A percentile compares a stretch with the other conserved stretches of the same genome.
Evolutionary conservation across 1,140 invertebrate genomes (phyloP).

Genomic region (Ctenoplectra terminalis): DNA sequence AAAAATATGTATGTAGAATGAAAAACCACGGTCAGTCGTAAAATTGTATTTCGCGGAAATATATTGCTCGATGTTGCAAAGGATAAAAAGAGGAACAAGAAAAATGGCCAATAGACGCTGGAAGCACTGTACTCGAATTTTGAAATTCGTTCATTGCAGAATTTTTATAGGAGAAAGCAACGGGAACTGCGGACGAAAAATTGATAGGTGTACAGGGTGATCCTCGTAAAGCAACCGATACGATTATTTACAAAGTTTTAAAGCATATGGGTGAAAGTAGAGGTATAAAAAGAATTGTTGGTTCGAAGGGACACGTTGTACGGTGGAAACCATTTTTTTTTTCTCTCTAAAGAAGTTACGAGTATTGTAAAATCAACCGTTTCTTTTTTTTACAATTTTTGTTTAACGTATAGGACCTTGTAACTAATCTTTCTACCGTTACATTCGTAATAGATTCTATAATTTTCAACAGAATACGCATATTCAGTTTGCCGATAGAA

Average conservation of each 20-base stretch:
- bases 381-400: not conserved
- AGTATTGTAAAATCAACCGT: not conserved
- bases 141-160: not conserved
- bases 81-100: not conserved
- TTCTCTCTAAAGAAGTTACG: not conserved
- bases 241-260: conserved; percentile 8
- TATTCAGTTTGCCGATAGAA: too few species aligned
- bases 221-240: not conserved
- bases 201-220: not conserved
- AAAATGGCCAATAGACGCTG: not conserved
- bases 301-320: not conserved
- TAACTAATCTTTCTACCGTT: too few species aligned
- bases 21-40: conserved; percentile 1
- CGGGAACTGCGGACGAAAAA: not conserved
- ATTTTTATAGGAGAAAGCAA: not conserved
- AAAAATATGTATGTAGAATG: not conserved
- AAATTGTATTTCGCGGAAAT: conserved; percentile 28
- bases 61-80: conserved; percentile 4
- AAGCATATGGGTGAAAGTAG: too few species aligned
- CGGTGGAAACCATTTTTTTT: not conserved
- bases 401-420: too few species aligned
- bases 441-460: too few species aligned
- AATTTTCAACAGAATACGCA: too few species aligned
- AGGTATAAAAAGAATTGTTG: not conserved
- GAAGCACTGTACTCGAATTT: not conserved